A percentile compares a stretch with the other conserved stretches of the same genome.
These are phyloP conservation scores for Rhodophaea formosa DNA, from an alignment of 2,888 invertebrate genomes.

Conservation along the genomic window DNA sequence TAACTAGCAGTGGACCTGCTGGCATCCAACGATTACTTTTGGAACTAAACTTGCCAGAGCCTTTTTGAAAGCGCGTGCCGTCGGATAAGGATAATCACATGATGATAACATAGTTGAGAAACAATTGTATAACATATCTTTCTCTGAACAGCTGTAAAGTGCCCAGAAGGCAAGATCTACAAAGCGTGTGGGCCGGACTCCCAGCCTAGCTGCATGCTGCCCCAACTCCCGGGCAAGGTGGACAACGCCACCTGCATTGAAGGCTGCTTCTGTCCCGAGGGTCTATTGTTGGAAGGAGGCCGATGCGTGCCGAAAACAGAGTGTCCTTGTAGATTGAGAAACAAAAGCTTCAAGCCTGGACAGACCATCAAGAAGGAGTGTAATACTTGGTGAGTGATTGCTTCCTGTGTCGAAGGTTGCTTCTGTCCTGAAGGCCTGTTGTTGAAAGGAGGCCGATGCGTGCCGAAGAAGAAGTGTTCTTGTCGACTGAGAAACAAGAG, in stretches of 20 bases:
- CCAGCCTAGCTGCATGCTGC: conserved; percentile 87
- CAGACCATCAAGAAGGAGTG: conserved; percentile 88
- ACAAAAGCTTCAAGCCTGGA: conserved; percentile 87
- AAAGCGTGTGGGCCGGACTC: conserved; percentile 87
- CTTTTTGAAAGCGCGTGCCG: too few species aligned
- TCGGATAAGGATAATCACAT: too few species aligned
- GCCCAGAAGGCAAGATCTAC: conserved; percentile 88
- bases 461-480: conserved; percentile 87
- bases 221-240: conserved; percentile 39
- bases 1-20: too few species aligned
- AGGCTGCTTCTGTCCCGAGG: conserved; percentile 93
- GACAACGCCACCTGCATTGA: conserved; percentile 85
- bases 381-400: conserved; percentile 87
- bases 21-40: too few species aligned
- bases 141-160: conserved; percentile 84
- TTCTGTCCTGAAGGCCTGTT: conserved; percentile 91
- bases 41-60: too few species aligned
- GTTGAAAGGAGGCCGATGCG: conserved; percentile 87
- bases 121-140: too few species aligned
- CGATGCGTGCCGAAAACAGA: conserved; percentile 85
- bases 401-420: conserved; percentile 94
- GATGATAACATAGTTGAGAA: too few species aligned
- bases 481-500: conserved; percentile 88
- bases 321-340: conserved; percentile 91
- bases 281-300: conserved; percentile 87